phyloP scores from a whole-genome alignment of 2,797 vertebrate genomes.

The Morelia viridis region DNA sequence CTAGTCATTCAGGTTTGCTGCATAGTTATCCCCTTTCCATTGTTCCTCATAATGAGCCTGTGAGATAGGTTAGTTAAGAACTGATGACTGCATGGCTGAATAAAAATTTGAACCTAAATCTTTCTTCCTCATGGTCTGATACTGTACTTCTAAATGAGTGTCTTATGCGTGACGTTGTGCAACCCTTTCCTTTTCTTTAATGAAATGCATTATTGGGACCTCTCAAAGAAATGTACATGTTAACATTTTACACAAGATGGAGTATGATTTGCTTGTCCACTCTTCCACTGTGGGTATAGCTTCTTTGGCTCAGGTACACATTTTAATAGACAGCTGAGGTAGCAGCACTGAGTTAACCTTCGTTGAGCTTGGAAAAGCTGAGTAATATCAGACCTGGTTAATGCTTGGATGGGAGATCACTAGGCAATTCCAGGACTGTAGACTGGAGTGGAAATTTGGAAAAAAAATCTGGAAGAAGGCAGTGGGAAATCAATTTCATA shows the following conservation, averaged over 20 bases:
- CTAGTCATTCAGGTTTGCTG: not conserved
- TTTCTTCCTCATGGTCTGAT: not conserved
- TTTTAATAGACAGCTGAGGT: not conserved
- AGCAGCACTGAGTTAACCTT: too few relatives aligned
- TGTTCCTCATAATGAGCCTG: not conserved
- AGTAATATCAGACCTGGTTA: too few relatives aligned
- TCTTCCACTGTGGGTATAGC: not conserved
- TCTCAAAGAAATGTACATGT: not conserved
- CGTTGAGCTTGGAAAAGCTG: too few relatives aligned
- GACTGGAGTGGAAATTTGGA: too few relatives aligned
- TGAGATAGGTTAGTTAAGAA: not conserved
- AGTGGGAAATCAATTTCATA: too few relatives aligned
- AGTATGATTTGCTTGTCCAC: not conserved
- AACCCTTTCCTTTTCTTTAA: not conserved
- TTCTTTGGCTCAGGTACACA: too few relatives aligned
- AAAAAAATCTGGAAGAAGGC: too few relatives aligned
- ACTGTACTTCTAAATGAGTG: not conserved
- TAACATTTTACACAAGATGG: not conserved
- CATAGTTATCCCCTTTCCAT: not conserved
- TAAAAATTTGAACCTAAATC: too few relatives aligned
- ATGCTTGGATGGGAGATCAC: too few relatives aligned
- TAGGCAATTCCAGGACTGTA: too few relatives aligned
- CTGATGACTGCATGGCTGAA: too few relatives aligned
- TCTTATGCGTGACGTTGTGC: not conserved
- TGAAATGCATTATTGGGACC: not conserved